phyloP scores from a whole-genome alignment of 2,113 vertebrate species.

The Myiagra hebetior region DNA sequence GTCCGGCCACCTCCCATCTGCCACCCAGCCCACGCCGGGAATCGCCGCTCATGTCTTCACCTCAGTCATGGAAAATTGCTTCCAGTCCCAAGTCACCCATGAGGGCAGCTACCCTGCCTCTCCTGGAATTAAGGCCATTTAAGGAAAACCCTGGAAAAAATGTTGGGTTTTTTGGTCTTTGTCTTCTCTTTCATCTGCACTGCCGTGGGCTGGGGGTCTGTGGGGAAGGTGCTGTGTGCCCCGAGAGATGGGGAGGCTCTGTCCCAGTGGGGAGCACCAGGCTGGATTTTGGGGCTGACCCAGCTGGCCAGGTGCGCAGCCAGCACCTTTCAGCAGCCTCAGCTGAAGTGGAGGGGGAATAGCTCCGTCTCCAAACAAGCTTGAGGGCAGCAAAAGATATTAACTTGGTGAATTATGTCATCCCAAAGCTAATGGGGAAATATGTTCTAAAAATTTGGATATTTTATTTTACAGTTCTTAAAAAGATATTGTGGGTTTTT shows the following conservation, averaged over 20 bases:
- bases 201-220: not conserved
- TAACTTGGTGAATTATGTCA: not conserved
- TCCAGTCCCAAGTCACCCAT: not conserved
- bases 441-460: fast-evolving
- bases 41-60: fast-evolving
- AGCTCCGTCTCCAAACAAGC: not conserved
- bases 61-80: not conserved
- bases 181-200: not conserved
- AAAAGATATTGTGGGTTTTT: not conserved
- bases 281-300: not conserved
- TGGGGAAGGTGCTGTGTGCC: not conserved
- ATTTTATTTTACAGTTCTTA: not conserved
- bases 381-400: not conserved
- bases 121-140: not conserved
- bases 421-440: not conserved
- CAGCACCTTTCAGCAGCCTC: not conserved
- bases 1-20: not conserved
- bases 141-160: not conserved
- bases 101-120: not conserved
- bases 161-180: not conserved
- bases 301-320: not conserved
- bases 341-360: fast-evolving
- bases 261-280: not conserved
- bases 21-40: not conserved
- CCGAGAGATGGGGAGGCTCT: not conserved